phyloP scores from a whole-genome alignment of 2,797 vertebrate genomes.

The Mormyrus proboscirostris region DNA sequence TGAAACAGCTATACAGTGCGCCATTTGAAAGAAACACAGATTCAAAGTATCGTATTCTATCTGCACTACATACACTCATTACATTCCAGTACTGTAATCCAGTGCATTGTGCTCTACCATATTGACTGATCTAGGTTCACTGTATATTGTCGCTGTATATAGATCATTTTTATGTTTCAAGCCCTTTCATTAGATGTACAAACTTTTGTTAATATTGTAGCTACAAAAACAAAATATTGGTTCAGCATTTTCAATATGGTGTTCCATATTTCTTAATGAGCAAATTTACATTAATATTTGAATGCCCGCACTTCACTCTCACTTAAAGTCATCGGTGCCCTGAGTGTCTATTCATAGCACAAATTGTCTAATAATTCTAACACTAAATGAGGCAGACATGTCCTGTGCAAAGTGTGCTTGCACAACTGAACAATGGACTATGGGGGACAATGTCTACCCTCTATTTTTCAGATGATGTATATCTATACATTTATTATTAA shows the following conservation, averaged over 20 bases:
- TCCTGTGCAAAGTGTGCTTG: neutral
- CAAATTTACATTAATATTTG: neutral
- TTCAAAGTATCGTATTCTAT: neutral
- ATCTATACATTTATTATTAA: neutral
- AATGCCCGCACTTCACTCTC: neutral
- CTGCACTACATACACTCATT: neutral
- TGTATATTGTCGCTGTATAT: neutral
- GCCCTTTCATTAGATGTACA: neutral
- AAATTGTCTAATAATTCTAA: neutral
- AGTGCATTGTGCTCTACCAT: neutral
- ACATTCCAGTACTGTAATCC: neutral
- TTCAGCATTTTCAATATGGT: conserved; percentile 5
- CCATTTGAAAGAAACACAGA: neutral
- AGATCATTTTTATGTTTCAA: neutral
- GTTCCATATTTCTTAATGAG: conserved; percentile 19
- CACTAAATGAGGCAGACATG: neutral
- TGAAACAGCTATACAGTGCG: neutral
- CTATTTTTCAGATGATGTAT: neutral
- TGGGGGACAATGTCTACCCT: neutral
- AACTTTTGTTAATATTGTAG: neutral
- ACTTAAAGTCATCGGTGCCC: neutral
- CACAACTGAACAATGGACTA: neutral
- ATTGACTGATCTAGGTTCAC: neutral
- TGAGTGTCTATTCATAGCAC: neutral
- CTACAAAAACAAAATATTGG: neutral